Evolutionary conservation across 2,888 invertebrate species (phyloP).

Genomic region (Platycnemis pennipes): DNA sequence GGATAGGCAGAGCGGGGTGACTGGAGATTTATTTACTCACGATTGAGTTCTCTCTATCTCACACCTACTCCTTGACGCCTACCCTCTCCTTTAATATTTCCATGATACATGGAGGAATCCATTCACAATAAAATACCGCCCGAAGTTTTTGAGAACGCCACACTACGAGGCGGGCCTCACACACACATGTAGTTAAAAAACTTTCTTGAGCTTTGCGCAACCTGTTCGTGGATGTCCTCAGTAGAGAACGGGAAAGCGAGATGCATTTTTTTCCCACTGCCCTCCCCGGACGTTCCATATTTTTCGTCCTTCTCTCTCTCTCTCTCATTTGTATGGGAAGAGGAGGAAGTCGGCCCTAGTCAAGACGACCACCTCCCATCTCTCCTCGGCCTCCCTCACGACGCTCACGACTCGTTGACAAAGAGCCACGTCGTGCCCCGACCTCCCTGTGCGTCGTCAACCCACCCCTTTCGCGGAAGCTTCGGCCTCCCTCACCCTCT

Average conservation of each 20-base stretch:
- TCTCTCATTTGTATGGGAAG: neutral
- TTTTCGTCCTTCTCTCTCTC: neutral
- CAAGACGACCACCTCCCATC: no score
- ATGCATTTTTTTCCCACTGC: no score
- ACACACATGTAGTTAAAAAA: no score
- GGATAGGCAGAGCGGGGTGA: neutral
- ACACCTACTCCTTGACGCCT: neutral
- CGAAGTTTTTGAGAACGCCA: neutral
- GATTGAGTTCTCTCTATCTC: neutral
- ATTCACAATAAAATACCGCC: neutral
- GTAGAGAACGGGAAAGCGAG: no score
- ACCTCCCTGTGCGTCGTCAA: no score
- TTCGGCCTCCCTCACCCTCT: neutral
- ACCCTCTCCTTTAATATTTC: neutral
- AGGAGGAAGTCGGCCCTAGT: conserved; percentile 10
- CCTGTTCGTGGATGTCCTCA: neutral
- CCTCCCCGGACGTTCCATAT: no score
- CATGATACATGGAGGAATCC: neutral
- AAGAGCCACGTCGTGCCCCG: neutral
- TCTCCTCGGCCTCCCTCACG: no score
- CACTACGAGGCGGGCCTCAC: neutral
- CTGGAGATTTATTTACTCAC: neutral
- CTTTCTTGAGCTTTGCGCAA: neutral
- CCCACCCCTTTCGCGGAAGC: neutral
- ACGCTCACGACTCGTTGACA: neutral